Conservation (phyloP, 2,888 invertebrate species). For the Balanococcus diminutus region DNA sequence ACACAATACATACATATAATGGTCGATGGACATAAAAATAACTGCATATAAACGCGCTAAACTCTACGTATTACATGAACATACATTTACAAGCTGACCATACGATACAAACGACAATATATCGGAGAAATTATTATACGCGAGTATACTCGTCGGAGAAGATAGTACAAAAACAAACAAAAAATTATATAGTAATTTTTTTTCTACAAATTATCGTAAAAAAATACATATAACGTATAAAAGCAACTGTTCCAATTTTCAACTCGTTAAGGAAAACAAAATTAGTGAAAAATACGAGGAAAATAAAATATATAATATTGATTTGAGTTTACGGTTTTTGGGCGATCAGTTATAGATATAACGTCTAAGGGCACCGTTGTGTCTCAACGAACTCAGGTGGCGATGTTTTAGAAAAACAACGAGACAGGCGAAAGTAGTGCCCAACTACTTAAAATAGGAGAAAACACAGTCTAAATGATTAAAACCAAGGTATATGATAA, state of each 20-base stretch:
- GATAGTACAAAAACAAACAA: neutral
- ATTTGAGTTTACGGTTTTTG: neutral
- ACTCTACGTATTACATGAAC: neutral
- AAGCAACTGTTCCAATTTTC: neutral
- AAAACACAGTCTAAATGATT: too few species aligned
- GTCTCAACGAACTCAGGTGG: too few species aligned
- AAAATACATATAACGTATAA: neutral
- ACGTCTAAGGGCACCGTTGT: too few species aligned
- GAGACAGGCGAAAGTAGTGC: too few species aligned
- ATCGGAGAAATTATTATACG: neutral
- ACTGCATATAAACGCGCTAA: neutral
- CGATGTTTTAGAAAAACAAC: too few species aligned
- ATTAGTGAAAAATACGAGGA: neutral
- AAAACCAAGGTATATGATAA: too few species aligned
- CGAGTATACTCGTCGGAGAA: neutral
- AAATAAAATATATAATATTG: neutral
- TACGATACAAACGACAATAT: too few species aligned
- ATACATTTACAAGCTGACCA: neutral
- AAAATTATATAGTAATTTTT: neutral
- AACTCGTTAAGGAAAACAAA: neutral
- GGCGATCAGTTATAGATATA: neutral
- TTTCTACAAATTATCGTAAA: neutral
- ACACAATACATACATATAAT: neutral
- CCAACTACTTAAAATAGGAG: too few species aligned
- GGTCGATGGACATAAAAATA: neutral